A percentile compares a stretch with the other conserved stretches of the same genome.
Conservation (phyloP, 2,113 vertebrate species). For the Sitta europaea region DNA sequence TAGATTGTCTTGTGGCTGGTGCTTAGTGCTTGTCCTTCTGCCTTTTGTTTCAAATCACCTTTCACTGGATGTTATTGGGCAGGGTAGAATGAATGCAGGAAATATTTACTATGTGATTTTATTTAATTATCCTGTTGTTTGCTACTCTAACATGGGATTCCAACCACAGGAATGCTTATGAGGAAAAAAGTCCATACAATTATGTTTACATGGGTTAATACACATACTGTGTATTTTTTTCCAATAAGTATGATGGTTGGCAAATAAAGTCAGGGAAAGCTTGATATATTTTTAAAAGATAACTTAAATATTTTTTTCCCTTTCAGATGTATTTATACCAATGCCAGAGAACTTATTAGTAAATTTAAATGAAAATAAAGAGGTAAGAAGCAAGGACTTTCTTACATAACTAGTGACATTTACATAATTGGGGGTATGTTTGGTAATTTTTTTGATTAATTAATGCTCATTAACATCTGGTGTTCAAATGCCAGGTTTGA, state of each 20-base stretch:
- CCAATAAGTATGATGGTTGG: neutral
- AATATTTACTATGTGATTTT: neutral
- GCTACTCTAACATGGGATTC: neutral
- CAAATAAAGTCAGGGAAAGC: neutral
- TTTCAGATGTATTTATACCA: conserved; percentile 95
- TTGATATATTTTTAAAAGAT: neutral
- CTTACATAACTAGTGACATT: neutral
- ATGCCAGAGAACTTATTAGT: conserved; percentile 96
- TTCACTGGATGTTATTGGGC: neutral
- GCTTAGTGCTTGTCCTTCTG: neutral
- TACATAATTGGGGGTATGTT: neutral
- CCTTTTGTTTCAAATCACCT: neutral
- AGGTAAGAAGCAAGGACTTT: conserved; percentile 82
- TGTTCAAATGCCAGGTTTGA: neutral
- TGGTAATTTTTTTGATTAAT: neutral
- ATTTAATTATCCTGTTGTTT: neutral
- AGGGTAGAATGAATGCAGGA: neutral
- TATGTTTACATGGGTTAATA: neutral
- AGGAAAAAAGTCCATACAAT: neutral
- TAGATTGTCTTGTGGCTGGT: neutral
- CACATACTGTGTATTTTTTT: neutral
- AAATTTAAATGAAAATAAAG: conserved; percentile 96
- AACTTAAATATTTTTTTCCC: neutral
- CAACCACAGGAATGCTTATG: neutral
- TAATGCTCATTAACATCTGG: neutral